Conservation (phyloP, 2,888 invertebrate genomes). For the Rhorus exstirpatorius region DNA sequence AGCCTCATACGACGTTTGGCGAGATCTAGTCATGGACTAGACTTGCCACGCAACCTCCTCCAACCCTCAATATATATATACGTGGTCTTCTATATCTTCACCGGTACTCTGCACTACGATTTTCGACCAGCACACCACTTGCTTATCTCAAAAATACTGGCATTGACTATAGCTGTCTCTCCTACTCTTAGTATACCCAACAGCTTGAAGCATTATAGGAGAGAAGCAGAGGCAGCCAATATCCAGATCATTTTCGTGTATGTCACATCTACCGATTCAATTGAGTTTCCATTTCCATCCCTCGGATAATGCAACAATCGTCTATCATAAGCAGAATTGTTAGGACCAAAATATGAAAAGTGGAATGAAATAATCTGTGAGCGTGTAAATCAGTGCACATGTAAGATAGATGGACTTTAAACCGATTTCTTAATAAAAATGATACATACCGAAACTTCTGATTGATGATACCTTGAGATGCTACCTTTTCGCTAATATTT, state of each 20-base stretch:
- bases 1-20: slow-evolving; percentile 77
- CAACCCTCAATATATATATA: slow-evolving; percentile 10
- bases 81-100: slow-evolving; percentile 40
- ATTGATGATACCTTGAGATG: too few species aligned
- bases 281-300: not conserved
- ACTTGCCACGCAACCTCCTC: slow-evolving; percentile 38
- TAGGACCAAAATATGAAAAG: too few species aligned
- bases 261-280: not conserved
- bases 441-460: too few species aligned
- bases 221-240: slow-evolving; percentile 14
- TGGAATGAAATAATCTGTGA: too few species aligned
- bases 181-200: not conserved
- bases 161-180: slow-evolving; percentile 15
- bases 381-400: too few species aligned
- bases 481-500: too few species aligned
- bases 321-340: too few species aligned
- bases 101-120: slow-evolving; percentile 12
- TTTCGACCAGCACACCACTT: slow-evolving; percentile 73
- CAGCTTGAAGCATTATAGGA: not conserved
- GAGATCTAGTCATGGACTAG: slow-evolving; percentile 49
- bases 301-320: not conserved
- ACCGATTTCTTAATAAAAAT: too few species aligned
- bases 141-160: slow-evolving; percentile 84
- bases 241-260: slow-evolving; percentile 6
- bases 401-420: too few species aligned